Base-by-base conservation (phyloP, 2,113 vertebrate species). In the Corythaixoides concolor region DNA sequence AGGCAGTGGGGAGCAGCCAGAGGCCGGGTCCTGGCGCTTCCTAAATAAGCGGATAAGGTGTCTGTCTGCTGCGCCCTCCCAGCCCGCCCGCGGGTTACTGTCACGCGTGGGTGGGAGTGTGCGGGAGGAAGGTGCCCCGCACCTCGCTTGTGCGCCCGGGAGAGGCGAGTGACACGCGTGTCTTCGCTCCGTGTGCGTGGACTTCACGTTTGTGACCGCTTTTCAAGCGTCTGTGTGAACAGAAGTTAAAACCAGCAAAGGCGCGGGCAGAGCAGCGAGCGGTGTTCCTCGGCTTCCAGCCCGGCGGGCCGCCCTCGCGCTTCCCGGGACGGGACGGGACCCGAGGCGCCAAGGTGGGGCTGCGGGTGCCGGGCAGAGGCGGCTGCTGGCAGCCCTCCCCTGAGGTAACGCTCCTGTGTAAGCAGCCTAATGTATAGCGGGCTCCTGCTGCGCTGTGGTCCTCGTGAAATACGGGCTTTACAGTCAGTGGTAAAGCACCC, bases 351-450 rank as follows among this genome's bases (percentile, higher is more conserved):
- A 10, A 6, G 23, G 15, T 22, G 49, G 5, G 27, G n/a, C 68
- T 11, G 41, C 15, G 4, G 47, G 7, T 2, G 69, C 30, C 7
- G 37, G 37, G 49, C 85, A 7, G 56, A 8, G 4, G 4, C 4
- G 8, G 50, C 24, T 5, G 27, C 77, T 33, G 8, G 7, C 32
- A 22, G 21, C 60, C 21, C 16, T 10, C 30, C 28, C 7, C 12
- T 2, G 33, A 3, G 49, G n/a, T 5, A 27, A 8, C 8, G 56
- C 70, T 14, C 7, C 1, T 4, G 1, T 27, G 55, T 27, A 4
- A 19, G 2, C 9, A 4, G 33, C 7, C 32, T 1, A 2, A 4
- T 1, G 12, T 22, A 4, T 2, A 2, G 50, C 1, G 1, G 17
- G 12, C n/a, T 11, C 22, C 45, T 27, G 0, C 1, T 4, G 24